Evolutionary conservation across 2,888 invertebrate genomes (phyloP).

Genomic region (Drosophila maculinotata): DNA sequence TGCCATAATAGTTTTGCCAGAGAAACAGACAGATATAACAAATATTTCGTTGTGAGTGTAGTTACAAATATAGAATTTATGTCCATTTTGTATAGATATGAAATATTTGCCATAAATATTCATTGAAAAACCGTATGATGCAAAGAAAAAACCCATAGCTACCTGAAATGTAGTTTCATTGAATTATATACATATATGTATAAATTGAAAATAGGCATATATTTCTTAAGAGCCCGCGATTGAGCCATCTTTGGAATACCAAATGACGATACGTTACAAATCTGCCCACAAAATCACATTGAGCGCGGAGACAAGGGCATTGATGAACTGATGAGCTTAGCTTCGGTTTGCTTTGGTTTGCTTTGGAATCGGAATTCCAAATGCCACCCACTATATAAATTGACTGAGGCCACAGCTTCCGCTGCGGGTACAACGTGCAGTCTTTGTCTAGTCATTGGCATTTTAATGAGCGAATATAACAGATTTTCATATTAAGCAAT

Average conservation of each 20-base stretch:
- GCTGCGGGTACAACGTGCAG: conserved; percentile 22
- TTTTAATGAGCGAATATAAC: conserved; percentile 25
- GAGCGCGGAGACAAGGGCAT: conserved; percentile 14
- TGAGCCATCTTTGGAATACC: conserved; percentile 5
- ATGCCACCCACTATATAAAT: conserved; percentile 34
- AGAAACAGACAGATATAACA: too few relatives aligned
- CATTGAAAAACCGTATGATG: neutral
- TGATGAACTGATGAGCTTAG: neutral
- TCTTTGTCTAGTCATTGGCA: conserved; percentile 39
- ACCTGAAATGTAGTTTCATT: neutral
- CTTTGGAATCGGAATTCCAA: conserved; percentile 5
- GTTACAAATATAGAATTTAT: neutral
- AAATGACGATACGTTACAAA: neutral
- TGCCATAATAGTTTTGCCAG: neutral
- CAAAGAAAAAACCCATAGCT: too few relatives aligned
- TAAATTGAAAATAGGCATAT: neutral
- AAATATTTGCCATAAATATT: neutral
- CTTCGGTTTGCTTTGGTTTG: neutral
- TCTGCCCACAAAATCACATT: neutral
- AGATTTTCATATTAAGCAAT: conserved; percentile 27
- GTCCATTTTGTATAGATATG: neutral
- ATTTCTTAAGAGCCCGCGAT: conserved; percentile 14
- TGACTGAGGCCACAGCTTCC: conserved; percentile 39
- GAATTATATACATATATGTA: too few relatives aligned
- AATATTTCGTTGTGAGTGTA: neutral